These are phyloP conservation scores for Melanotus villosus DNA, from an alignment of 2,888 invertebrate species.

Conservation along the genomic window DNA sequence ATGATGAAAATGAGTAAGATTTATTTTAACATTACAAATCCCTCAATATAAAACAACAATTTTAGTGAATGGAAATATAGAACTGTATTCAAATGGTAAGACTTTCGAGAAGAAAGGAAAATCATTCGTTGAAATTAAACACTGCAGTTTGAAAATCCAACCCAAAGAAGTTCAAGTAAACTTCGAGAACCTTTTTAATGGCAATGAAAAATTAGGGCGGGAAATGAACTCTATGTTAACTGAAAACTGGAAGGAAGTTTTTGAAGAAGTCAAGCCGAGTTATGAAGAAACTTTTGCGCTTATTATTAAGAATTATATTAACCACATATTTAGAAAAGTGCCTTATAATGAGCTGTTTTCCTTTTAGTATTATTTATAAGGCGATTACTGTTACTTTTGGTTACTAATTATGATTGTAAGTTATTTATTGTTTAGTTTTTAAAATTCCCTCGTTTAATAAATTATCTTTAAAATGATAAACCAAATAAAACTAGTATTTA, in stretches of 20 bases:
- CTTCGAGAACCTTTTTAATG: not conserved
- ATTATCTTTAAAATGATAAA: too few species aligned
- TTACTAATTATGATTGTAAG: too few species aligned
- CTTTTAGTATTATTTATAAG: too few species aligned
- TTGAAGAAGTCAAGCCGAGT: not conserved
- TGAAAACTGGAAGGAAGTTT: not conserved
- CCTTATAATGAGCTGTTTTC: too few species aligned
- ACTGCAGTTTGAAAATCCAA: not conserved
- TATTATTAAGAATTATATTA: too few species aligned
- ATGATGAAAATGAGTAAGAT: not conserved
- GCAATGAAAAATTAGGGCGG: not conserved
- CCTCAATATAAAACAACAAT: constrained; percentile 11
- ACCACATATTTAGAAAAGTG: too few species aligned
- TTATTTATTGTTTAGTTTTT: too few species aligned
- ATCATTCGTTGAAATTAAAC: not conserved
- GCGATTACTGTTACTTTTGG: too few species aligned
- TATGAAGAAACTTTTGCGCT: too few species aligned
- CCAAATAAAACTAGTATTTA: too few species aligned
- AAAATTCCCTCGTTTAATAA: too few species aligned
- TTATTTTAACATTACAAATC: too few species aligned
- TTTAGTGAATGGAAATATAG: constrained; percentile 75
- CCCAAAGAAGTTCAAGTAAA: not conserved
- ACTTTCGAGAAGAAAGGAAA: constrained; percentile 62
- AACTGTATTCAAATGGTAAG: constrained; percentile 76
- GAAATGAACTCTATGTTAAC: not conserved